A percentile compares a stretch with the other conserved stretches of the same genome.
phyloP scores from a whole-genome alignment of 64 coral and sea anemone genomes.

The Pocillopora damicornis region DNA sequence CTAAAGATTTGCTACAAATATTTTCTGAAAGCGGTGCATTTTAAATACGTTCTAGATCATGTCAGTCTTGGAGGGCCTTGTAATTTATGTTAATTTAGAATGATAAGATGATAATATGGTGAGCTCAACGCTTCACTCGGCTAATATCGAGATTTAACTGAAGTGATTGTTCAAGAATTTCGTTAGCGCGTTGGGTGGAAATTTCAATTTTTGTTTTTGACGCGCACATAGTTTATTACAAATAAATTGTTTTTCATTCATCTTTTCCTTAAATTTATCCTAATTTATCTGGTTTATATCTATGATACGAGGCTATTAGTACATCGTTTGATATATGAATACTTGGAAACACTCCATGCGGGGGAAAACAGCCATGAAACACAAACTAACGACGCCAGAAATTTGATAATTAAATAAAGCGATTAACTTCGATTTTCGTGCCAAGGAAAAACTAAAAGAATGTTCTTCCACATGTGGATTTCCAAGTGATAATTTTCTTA shows the following conservation, averaged over 20 bases:
- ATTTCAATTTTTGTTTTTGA: too few relatives aligned
- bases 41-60: not conserved
- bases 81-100: not conserved
- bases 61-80: not conserved
- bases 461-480: not conserved
- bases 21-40: not conserved
- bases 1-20: not conserved
- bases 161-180: not conserved
- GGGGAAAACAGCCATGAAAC: not conserved
- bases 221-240: not conserved
- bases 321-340: not conserved
- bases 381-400: not conserved
- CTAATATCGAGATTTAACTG: not conserved
- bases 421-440: not conserved
- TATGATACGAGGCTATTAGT: not conserved
- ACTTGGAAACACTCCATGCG: not conserved
- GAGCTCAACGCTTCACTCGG: not conserved
- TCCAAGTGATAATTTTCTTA: slow-evolving; percentile 18
- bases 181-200: not conserved
- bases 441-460: not conserved
- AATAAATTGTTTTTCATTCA: not conserved
- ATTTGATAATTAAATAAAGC: not conserved
- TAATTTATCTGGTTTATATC: not conserved
- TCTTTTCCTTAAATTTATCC: not conserved
- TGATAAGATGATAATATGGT: not conserved